These are phyloP conservation scores for Tachysurus vachellii DNA, from an alignment of 2,113 vertebrate species.

Conservation along the genomic window DNA sequence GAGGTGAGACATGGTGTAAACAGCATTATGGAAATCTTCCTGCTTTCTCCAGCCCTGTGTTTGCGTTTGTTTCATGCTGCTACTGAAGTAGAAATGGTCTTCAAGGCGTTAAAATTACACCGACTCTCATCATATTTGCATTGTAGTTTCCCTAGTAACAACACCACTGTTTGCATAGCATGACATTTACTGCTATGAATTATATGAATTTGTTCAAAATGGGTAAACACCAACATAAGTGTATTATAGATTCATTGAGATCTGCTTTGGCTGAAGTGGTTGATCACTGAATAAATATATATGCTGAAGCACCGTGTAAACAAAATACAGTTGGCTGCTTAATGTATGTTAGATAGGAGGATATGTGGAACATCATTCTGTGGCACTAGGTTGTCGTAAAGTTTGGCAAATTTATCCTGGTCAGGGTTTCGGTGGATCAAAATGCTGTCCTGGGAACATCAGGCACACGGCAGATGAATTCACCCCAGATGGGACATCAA, in stretches of 20 bases:
- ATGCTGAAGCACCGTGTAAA: background rate
- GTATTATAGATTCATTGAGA: background rate
- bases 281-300: background rate
- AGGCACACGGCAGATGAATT: background rate
- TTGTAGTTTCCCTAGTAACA: background rate
- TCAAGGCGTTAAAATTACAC: slow-evolving; percentile 58
- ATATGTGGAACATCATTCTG: background rate
- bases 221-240: background rate
- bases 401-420: background rate
- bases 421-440: background rate
- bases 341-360: background rate
- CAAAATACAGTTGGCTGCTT: background rate
- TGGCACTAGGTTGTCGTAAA: background rate
- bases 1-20: slow-evolving; percentile 62
- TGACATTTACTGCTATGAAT: background rate
- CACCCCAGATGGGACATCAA: background rate
- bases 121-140: slow-evolving; percentile 48
- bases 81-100: slow-evolving; percentile 51
- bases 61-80: slow-evolving; percentile 64
- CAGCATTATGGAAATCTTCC: slow-evolving; percentile 69
- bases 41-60: slow-evolving; percentile 57
- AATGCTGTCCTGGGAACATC: background rate
- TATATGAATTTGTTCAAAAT: background rate
- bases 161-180: background rate
- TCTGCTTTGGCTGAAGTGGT: background rate